Evolutionary conservation across 2,888 invertebrate genomes (phyloP), one percentile per base, ranked within the genome.

Genomic region (Ceramica pisi): DNA sequence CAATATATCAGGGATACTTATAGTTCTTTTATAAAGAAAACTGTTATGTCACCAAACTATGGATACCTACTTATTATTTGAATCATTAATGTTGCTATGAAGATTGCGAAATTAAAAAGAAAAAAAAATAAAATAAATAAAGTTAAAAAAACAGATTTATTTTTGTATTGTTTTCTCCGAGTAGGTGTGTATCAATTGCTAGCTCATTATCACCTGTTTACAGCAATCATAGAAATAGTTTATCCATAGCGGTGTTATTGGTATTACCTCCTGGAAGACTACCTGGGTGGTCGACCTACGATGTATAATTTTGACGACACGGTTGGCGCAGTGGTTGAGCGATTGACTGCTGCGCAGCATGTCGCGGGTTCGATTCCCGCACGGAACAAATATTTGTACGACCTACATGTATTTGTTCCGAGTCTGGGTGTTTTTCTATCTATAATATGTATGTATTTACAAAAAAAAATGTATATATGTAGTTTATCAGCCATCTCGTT

Each of bases 11-110:
- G 46, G 44, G 21, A 55, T 79, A 82, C 81, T 86, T 76, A 72
- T 62, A 46, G 38, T 31, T 70, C 74, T 78, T 78, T 84, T 83
- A 82, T 74, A 83, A 88, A 88, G 85, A 88, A 72, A 84, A 81
- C 82, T 78, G 84, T 79, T 84, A 86, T 87, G 85, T 86, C 73
- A 81, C 80, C 56, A 81, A 87, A 88, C 87, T 87, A 10, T 16
- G 16, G 16, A 16, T 82, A 87, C 81, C 77, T 60, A 23, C 21
- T 23, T 83, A 87, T 87, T 88, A 80, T 79, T 73, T 9, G 26
- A 50, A 56, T 76, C 56, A 61, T 61, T 38, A 77, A 69, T 74
- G 56, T 56, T 31, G 26, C 1, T n/a, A 19, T 8, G 16, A 26
- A 1, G 6, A 44, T 44, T 57, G 4, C 5, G n/a, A 26, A 55